Evolutionary conservation across 2,113 vertebrate species (phyloP).

Genomic region (Peromyscus maniculatus): DNA sequence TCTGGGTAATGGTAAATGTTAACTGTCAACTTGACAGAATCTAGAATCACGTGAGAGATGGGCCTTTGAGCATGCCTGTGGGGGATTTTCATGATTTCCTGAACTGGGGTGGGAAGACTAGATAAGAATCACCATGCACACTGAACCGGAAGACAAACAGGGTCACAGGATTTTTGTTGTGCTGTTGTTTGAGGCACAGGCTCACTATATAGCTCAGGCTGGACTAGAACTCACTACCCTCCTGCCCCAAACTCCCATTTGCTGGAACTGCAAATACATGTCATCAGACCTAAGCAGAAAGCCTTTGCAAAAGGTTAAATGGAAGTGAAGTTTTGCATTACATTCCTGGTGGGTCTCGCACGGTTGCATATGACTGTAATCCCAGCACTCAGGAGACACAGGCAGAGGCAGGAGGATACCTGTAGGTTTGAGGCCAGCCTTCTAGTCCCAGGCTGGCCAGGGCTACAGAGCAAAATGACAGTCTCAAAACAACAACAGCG

Average conservation of each 20-base stretch:
- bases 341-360: not conserved
- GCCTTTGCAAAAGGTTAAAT: not conserved
- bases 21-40: not conserved
- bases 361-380: not conserved
- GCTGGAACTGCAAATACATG: not conserved
- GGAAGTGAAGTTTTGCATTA: conserved; percentile 33
- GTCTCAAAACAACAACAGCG: not conserved
- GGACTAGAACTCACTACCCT: not conserved
- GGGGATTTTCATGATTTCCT: not conserved
- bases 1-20: not conserved
- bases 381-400: not conserved
- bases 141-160: not conserved
- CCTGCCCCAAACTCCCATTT: not conserved
- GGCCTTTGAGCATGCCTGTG: not conserved
- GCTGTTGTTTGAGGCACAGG: not conserved
- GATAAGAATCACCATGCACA: not conserved
- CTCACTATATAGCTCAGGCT: not conserved
- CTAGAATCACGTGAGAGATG: too few relatives aligned
- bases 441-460: not conserved
- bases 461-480: not conserved
- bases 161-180: not conserved
- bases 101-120: not conserved
- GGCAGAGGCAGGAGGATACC: not conserved
- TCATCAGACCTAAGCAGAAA: not conserved
- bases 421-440: not conserved